These are phyloP conservation scores for Oryzias curvinotus DNA, from an alignment of 2,113 vertebrate species.

Conservation along the genomic window DNA sequence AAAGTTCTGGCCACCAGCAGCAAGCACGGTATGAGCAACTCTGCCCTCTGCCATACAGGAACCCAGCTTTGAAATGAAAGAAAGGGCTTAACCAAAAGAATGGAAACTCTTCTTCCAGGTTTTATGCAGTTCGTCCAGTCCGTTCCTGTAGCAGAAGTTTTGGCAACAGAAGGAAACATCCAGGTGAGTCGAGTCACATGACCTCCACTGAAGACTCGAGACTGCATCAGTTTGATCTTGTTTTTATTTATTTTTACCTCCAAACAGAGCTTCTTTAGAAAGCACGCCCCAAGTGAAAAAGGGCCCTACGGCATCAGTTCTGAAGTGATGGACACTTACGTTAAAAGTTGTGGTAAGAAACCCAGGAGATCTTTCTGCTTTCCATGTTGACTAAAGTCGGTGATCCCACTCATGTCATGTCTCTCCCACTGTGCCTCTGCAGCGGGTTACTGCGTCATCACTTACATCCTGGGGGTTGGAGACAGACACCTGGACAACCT, in stretches of 20 bases:
- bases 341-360: conserved; percentile 96
- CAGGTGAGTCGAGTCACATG: conserved; percentile 79
- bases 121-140: conserved; percentile 99
- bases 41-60: not conserved
- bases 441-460: conserved; percentile 99
- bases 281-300: conserved; percentile 93
- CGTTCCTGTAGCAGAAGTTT: conserved; percentile 95
- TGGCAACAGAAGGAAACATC: conserved; percentile 97
- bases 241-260: conserved; percentile 5
- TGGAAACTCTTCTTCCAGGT: conserved; percentile 70
- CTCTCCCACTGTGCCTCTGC: conserved; percentile 16
- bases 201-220: not conserved
- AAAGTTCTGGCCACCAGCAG: conserved; percentile 98
- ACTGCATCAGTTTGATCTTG: rapidly evolving
- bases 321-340: conserved; percentile 98
- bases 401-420: not conserved
- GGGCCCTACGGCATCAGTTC: conserved; percentile 95
- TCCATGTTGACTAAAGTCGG: not conserved
- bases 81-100: not conserved
- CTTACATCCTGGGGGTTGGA: conserved; percentile 96
- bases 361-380: rapidly evolving
- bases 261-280: conserved; percentile 93
- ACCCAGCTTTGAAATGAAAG: too few species aligned
- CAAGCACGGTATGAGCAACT: conserved; percentile 85
- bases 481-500: conserved; percentile 98